Evolutionary conservation across 64 coral and sea anemone genomes (phyloP), one percentile per base, ranked within the genome.

Genomic region (Trachythela sp.): DNA sequence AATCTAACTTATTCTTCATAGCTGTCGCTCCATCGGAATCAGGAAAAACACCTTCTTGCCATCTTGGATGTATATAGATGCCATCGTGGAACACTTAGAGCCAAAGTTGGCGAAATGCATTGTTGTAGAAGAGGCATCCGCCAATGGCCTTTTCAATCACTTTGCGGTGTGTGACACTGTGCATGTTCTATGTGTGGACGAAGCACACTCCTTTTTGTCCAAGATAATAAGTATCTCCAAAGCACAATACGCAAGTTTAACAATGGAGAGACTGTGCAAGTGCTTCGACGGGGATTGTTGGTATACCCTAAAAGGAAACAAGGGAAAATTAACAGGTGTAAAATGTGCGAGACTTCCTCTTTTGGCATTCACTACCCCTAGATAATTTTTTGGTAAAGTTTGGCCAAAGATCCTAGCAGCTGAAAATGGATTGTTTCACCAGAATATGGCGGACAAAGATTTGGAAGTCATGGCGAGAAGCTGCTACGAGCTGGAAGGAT

Each of bases 211-310:
- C 22, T 92, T 95, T 60, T 49, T 95, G 17, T 43, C 39, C 2
- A 95, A 89, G 50, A 31, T 95, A 31, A 38, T 87, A 9, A 39
- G 48, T 51, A 3, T 26, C 9, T 86, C 84, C 0, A 87, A 94
- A 24, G 26, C 24, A 17, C 40, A 37, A 6, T 52, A 85, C 77
- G 40, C 49, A 2, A 45, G 83, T 42, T 48, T 90, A 13, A 60
- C 24, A 8, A 92, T 91, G 93, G 87, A 94, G 48, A 50, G 87
- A 35, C 68, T 95, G 17, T 95, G 90, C 84, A 92, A 92, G 48
- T 84, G 60, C 40, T 95, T 54, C 26, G 91, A 95, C 33, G 94
- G 70, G 0, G 88, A 95, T 31, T 92, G 86, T 41, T 70, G 64
- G 64, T 70, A 70, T 22, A 26, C 8, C 64, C 6, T 70, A 32